phyloP scores from a whole-genome alignment of 64 coral and sea anemone species.

The Montipora foliosa region DNA sequence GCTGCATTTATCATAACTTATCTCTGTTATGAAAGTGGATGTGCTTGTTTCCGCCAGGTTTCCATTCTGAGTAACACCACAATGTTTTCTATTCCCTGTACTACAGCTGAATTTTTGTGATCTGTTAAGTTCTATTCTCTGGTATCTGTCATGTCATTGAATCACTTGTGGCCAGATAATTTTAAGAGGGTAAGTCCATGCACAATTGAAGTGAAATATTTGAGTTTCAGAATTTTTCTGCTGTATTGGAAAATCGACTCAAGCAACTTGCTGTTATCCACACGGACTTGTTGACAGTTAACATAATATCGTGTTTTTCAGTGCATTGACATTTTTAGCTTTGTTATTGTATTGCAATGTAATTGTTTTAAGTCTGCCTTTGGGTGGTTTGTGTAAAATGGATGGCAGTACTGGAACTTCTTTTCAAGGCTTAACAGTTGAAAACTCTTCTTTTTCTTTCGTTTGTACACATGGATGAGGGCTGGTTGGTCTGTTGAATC shows the following conservation, averaged over 20 bases:
- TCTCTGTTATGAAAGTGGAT: background rate
- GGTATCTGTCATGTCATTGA: background rate
- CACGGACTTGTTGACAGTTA: background rate
- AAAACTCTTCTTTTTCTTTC: too few species aligned
- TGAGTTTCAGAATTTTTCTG: background rate
- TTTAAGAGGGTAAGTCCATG: background rate
- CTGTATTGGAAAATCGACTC: background rate
- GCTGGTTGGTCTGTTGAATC: too few species aligned
- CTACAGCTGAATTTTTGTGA: background rate
- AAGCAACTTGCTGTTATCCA: background rate
- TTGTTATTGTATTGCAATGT: background rate
- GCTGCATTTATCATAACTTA: constrained; percentile 30
- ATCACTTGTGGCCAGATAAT: background rate
- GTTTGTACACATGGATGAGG: too few species aligned
- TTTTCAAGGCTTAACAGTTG: too few species aligned
- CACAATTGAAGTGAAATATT: background rate
- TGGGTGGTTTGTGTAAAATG: too few species aligned
- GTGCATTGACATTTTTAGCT: background rate
- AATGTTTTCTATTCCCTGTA: background rate
- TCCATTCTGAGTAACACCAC: background rate
- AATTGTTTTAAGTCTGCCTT: background rate
- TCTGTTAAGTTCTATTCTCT: background rate
- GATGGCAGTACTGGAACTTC: too few species aligned
- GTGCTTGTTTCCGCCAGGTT: background rate
- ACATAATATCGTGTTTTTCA: background rate